A percentile compares a stretch with the other conserved stretches of the same genome.
These are phyloP conservation scores for Drosophila leontia DNA, from an alignment of 1,140 invertebrate species.

Conservation along the genomic window DNA sequence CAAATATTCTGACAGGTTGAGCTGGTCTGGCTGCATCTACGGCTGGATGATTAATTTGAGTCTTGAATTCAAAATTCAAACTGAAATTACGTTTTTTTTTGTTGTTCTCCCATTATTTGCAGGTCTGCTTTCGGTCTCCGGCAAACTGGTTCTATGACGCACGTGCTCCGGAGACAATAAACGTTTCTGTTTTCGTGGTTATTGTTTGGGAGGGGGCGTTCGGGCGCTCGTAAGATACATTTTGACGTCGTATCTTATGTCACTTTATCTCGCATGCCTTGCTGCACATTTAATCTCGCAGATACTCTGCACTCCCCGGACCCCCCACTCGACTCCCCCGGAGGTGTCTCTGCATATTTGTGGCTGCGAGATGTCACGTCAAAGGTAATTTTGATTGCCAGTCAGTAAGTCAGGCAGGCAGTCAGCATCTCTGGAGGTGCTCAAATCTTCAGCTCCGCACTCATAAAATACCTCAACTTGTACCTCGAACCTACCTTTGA, in stretches of 20 bases:
- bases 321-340: neutral
- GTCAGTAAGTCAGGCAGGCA: slow-evolving; percentile 37
- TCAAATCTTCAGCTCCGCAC: slow-evolving; percentile 33
- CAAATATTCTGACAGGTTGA: slow-evolving; percentile 16
- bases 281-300: slow-evolving; percentile 75
- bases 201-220: slow-evolving; percentile 23
- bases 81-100: slow-evolving; percentile 18
- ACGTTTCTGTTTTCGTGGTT: slow-evolving; percentile 42
- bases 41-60: slow-evolving; percentile 26
- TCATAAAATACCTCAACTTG: slow-evolving; percentile 39
- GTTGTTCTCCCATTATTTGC: slow-evolving; percentile 25
- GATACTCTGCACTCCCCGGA: slow-evolving; percentile 18
- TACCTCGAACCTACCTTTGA: slow-evolving; percentile 1
- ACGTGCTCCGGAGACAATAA: slow-evolving; percentile 62
- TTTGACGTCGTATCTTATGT: slow-evolving; percentile 72
- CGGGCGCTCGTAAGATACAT: slow-evolving; percentile 58
- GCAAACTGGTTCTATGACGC: slow-evolving; percentile 53
- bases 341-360: slow-evolving; percentile 74
- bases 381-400: slow-evolving; percentile 72
- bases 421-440: slow-evolving; percentile 23
- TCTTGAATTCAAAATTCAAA: slow-evolving; percentile 30
- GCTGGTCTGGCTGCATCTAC: slow-evolving; percentile 9
- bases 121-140: slow-evolving; percentile 32
- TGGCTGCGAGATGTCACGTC: slow-evolving; percentile 59
- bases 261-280: slow-evolving; percentile 60